Evolutionary conservation across 37 sponge, comb jelly and placozoan genomes (phyloP), one percentile per base, ranked within the genome.

Genomic region (Ephydatia muelleri): DNA sequence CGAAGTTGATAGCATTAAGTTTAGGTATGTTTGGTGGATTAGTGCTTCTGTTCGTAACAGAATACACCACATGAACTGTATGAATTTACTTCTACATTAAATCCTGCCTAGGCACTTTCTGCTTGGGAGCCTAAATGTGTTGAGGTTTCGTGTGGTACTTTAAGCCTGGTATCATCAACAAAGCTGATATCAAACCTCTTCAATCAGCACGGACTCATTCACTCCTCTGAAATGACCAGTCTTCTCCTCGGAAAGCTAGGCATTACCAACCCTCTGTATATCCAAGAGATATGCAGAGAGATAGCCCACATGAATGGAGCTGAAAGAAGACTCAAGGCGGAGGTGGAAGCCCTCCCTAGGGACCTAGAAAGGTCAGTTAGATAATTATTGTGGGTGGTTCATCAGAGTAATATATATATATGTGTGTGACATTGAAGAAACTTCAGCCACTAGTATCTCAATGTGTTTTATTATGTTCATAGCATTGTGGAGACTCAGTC

Each of bases 241-340:
- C 35, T 74, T 5, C 64, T 83, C 34, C 75, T 83, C 23, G 73
- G 73, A 57, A 83, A 83, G 65, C 73, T 67, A 38, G 83, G 83
- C 74, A 73, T 85, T 28, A 65, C 71, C 70, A 68, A 78, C 47
- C 79, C 85, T 40, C 67, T 66, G 67, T 85, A 78, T 35, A 28
- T 77, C 2, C 65, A 67, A 25, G 79, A 85, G 69, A 70, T 85
- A 40, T 77, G 78, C 35, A 37, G 49, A 9, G n/a, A 57, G 57
- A 57, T 57, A 16, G 57, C 68, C 21, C 28, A 23, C 33, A 68
- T 38, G 38, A 23, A 29, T n/a, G 49, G 34, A 67, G 25, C 16
- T 35, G 16, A n/a, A 12, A 33, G 36, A 32, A 69, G 79, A 6
- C 48, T 79, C 2, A 14, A 32, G 26, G 75, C 73, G 27, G 28